A percentile compares a stretch with the other conserved stretches of the same genome.
These are phyloP conservation scores for Denticeps clupeoides DNA, from an alignment of 2,797 vertebrate genomes.

Conservation along the genomic window DNA sequence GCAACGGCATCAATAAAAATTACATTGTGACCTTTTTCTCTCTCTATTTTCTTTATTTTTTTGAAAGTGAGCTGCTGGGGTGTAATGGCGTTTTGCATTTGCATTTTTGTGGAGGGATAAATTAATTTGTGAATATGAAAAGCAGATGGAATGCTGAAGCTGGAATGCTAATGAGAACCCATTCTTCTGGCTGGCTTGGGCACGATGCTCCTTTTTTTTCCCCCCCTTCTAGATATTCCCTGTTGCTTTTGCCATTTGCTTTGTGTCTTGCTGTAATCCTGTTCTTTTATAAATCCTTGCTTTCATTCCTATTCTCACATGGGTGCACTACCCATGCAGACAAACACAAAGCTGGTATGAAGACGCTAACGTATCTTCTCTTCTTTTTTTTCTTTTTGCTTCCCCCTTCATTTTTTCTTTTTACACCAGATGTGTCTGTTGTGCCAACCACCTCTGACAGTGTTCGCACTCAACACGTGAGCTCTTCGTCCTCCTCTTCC, in stretches of 20 bases:
- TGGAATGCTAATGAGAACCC: slow-evolving; percentile 46
- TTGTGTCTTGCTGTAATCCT: too few relatives aligned
- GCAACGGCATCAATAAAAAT: too few relatives aligned
- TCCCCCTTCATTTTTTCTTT: too few relatives aligned
- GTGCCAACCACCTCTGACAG: slow-evolving; percentile 84
- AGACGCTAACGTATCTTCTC: neutral
- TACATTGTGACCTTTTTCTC: too few relatives aligned
- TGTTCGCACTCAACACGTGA: slow-evolving; percentile 70
- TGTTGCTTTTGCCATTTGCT: neutral
- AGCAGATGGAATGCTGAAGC: slow-evolving; percentile 39
- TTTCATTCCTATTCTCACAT: too few relatives aligned
- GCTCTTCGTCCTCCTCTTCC: slow-evolving; percentile 68
- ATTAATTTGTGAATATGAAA: slow-evolving; percentile 56
- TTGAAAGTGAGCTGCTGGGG: too few relatives aligned
- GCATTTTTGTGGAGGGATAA: slow-evolving; percentile 34
- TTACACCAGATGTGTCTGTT: slow-evolving; percentile 74
- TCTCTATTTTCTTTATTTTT: too few relatives aligned
- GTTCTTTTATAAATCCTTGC: too few relatives aligned
- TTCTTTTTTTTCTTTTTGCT: neutral
- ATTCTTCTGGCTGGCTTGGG: slow-evolving; percentile 20
- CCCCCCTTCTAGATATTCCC: neutral
- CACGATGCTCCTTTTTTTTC: slow-evolving; percentile 3
- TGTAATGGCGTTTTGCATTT: too few relatives aligned
- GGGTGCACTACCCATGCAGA: too few relatives aligned
- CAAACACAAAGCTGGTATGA: too few relatives aligned